Evolutionary conservation across 2,797 vertebrate species (phyloP), one percentile per base, ranked within the genome.

Genomic region (Sebastes diploproa): DNA sequence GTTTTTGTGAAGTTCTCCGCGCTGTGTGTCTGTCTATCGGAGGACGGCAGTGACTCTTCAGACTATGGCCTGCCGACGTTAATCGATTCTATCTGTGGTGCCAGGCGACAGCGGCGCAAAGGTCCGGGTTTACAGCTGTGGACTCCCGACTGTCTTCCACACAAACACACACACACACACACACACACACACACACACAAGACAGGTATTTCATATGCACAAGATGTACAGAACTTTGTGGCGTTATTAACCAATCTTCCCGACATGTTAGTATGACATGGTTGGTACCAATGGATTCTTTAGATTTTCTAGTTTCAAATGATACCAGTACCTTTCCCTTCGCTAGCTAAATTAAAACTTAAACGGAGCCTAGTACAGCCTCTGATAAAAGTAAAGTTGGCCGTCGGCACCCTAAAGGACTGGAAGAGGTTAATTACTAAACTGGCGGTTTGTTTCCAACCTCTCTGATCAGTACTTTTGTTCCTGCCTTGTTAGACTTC

Each of bases 1-100:
- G 89, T 92, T 92, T 91, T 89, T 87, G 82, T 90, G 82, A 63
- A 86, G 82, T 85, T 69, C 7, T 13, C 65, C 27, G 11, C 25
- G 59, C 75, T n/a, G 68, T 67, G 72, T 68, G 86, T 89, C 85
- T 68, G 86, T 90, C 85, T 80, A 66, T 91, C 84, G 80, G 77
- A 82, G 59, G 65, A 68, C 30, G 54, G 71, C 32, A 11, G 69
- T 29, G 77, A 75, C 81, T 86, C 83, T 79, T 83, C 83, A 83
- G 85, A 90, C 88, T 89, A 86, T 74, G 83, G 75, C 79, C 73
- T 23, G 54, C 64, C 22, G 46, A 54, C 70, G 68, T 69, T 78
- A 72, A 91, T 92, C 85, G 82, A 93, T 92, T 30, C 4, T 38
- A 86, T 87, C 88, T 79, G 82, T 18, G 58, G 77, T 4, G 77